phyloP scores from a whole-genome alignment of 1,140 invertebrate genomes.

The Drosophila albomicans region DNA sequence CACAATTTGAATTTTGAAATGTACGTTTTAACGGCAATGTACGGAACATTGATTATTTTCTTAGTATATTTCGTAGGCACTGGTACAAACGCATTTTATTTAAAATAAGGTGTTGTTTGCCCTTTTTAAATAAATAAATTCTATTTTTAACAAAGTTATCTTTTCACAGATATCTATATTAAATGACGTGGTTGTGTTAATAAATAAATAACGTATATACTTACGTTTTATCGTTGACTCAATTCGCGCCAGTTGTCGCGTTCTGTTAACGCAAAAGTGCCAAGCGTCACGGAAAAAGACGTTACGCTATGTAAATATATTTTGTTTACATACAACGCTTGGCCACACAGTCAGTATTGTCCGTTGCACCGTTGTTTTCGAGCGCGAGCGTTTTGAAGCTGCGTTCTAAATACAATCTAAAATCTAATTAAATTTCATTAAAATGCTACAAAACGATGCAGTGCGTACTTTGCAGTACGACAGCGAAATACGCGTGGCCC shows the following conservation, averaged over 20 bases:
- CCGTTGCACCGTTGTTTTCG: conserved; percentile 39
- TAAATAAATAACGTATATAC: too few relatives aligned
- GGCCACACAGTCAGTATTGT: conserved; percentile 36
- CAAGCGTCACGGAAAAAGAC: not conserved
- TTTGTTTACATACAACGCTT: not conserved
- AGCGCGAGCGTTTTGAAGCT: conserved; percentile 9
- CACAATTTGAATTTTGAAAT: not conserved
- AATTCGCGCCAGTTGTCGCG: not conserved
- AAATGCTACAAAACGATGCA: conserved; percentile 82
- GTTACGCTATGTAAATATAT: not conserved
- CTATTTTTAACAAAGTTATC: too few relatives aligned
- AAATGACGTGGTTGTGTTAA: too few relatives aligned
- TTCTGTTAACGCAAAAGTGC: conserved; percentile 32
- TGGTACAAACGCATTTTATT: too few relatives aligned
- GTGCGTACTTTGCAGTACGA: conserved; percentile 81
- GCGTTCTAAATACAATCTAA: not conserved
- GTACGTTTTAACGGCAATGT: not conserved
- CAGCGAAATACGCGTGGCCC: conserved; percentile 78
- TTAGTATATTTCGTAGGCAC: too few relatives aligned
- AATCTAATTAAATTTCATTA: conserved; percentile 16
- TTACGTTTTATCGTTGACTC: not conserved
- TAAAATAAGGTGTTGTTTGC: too few relatives aligned
- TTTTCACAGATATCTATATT: too few relatives aligned
- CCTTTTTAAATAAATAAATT: too few relatives aligned
- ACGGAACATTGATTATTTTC: not conserved